Evolutionary conservation across 2,113 vertebrate genomes (phyloP).

Genomic region (Toxotes jaculatrix): DNA sequence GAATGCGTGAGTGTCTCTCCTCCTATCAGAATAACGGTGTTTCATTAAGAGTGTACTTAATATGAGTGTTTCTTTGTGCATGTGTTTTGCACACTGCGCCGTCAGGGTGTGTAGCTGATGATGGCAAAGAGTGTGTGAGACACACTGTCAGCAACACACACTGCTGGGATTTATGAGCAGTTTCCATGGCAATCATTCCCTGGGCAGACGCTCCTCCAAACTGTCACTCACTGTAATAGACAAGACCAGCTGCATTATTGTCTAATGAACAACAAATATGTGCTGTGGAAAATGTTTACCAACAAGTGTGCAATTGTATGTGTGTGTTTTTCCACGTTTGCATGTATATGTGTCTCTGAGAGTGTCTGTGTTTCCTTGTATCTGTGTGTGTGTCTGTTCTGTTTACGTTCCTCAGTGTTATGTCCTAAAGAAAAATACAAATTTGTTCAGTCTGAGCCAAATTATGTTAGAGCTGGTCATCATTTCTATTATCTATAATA

Average conservation of each 20-base stretch:
- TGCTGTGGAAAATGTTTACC: slow-evolving; percentile 4
- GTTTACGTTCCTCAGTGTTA: not conserved
- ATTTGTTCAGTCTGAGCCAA: not conserved
- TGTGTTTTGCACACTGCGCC: slow-evolving; percentile 6
- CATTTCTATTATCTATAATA: not conserved
- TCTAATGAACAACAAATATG: slow-evolving; percentile 57
- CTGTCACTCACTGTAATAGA: slow-evolving; percentile 60
- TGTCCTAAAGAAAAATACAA: not conserved
- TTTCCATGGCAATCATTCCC: slow-evolving; percentile 64
- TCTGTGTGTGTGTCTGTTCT: slow-evolving; percentile 1
- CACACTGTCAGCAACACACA: slow-evolving; percentile 48
- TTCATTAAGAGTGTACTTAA: slow-evolving; percentile 42
- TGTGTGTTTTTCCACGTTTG: slow-evolving; percentile 2
- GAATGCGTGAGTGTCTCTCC: slow-evolving; percentile 11
- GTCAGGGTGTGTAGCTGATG: slow-evolving; percentile 24
- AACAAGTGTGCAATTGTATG: not conserved
- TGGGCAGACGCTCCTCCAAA: slow-evolving; percentile 34
- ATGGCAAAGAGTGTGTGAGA: slow-evolving; percentile 54
- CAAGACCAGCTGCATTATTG: slow-evolving; percentile 51
- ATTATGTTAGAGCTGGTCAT: not conserved
- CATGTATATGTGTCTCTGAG: not conserved
- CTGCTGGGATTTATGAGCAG: slow-evolving; percentile 59
- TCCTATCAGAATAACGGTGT: slow-evolving; percentile 26
- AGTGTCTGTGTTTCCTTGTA: not conserved
- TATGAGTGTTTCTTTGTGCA: not conserved